A percentile compares a stretch with the other conserved stretches of the same genome.
These are phyloP conservation scores for Ispidina picta DNA, from an alignment of 2,797 vertebrate genomes.

Conservation along the genomic window DNA sequence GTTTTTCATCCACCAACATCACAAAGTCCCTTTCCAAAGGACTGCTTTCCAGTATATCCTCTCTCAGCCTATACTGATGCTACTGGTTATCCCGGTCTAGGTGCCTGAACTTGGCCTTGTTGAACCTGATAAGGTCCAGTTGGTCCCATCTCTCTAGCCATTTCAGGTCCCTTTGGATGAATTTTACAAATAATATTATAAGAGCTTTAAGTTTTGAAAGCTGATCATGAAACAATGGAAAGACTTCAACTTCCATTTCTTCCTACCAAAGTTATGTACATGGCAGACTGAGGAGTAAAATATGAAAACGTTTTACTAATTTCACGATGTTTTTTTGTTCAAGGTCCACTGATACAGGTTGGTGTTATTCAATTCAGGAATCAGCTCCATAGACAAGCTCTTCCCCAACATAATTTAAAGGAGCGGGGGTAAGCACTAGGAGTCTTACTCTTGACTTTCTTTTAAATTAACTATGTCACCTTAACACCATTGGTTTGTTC, in stretches of 20 bases:
- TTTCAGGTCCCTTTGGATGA: too few relatives aligned
- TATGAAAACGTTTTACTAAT: background rate
- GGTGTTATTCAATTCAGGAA: background rate
- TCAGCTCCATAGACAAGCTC: background rate
- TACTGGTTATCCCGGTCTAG: too few relatives aligned
- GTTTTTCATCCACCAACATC: too few relatives aligned
- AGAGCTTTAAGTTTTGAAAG: background rate
- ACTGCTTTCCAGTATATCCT: too few relatives aligned
- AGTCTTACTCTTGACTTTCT: background rate
- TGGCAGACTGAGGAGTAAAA: background rate
- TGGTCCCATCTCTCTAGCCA: too few relatives aligned
- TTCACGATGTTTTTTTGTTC: background rate
- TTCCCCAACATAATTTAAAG: background rate
- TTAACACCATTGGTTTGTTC: background rate
- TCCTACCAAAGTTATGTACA: background rate
- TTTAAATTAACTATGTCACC: background rate
- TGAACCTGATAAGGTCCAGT: too few relatives aligned
- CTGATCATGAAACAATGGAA: background rate
- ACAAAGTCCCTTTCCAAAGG: too few relatives aligned
- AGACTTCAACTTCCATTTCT: background rate
- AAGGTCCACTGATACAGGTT: background rate
- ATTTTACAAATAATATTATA: background rate
- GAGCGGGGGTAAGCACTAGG: fast-evolving
- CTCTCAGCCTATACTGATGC: too few relatives aligned
- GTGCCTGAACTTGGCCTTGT: too few relatives aligned